phyloP scores from a whole-genome alignment of 2,113 vertebrate species.

The Polypterus senegalus region DNA sequence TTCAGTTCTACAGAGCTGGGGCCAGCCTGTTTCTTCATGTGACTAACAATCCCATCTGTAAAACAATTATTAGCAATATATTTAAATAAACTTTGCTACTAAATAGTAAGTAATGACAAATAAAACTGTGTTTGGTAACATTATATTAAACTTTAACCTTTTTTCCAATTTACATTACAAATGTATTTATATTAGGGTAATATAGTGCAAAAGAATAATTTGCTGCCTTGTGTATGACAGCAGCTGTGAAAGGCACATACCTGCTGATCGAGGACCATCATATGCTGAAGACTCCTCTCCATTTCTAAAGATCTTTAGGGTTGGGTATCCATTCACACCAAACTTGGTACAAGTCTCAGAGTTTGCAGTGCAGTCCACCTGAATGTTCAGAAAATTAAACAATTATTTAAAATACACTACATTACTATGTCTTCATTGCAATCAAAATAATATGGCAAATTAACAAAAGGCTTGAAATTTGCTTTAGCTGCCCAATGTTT shows the following conservation, averaged over 20 bases:
- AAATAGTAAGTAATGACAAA: not conserved
- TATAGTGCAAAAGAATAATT: not conserved
- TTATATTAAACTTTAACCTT: not conserved
- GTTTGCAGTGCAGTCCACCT: conserved; percentile 49
- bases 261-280: conserved; percentile 46
- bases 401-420: not conserved
- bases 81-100: not conserved
- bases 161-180: too few relatives aligned
- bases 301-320: conserved; percentile 48
- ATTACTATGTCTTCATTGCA: not conserved
- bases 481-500: too few relatives aligned
- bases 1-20: conserved; percentile 41
- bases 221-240: not conserved
- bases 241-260: conserved; percentile 16
- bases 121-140: not conserved
- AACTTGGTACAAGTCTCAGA: conserved; percentile 37
- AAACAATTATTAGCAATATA: not conserved
- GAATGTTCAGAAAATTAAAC: not conserved
- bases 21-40: conserved; percentile 50
- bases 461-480: too few relatives aligned
- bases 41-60: conserved; percentile 44
- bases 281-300: conserved; percentile 41
- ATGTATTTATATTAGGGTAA: too few relatives aligned
- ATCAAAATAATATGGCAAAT: too few relatives aligned
- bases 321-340: conserved; percentile 43